Percentiles rank a stretch among this genome's conserved stretches.
phyloP scores from a whole-genome alignment of 2,888 invertebrate species.

The Plusia festucae region DNA sequence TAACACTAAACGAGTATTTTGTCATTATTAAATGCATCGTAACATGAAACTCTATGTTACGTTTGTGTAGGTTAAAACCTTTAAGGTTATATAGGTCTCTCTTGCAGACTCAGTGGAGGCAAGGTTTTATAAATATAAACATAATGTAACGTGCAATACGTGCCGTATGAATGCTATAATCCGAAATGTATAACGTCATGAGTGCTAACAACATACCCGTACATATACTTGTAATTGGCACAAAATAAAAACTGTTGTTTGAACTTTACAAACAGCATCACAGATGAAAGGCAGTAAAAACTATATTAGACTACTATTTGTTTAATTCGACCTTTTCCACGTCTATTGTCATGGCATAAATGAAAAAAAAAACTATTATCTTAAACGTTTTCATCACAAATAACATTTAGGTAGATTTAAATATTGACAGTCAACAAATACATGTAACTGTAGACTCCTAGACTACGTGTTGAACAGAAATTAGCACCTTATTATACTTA shows the following conservation, averaged over 20 bases:
- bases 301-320: constrained; percentile 23
- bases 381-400: constrained; percentile 12
- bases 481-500: constrained; percentile 53
- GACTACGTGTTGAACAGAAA: constrained; percentile 44
- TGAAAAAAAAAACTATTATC: neutral
- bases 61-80: neutral
- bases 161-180: constrained; percentile 23
- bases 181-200: constrained; percentile 29
- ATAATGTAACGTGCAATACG: constrained; percentile 14
- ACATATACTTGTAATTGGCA: constrained; percentile 21
- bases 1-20: constrained; percentile 59
- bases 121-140: neutral
- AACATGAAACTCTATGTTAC: constrained; percentile 36
- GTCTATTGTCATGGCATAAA: constrained; percentile 6
- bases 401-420: constrained; percentile 11
- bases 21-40: constrained; percentile 57
- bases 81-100: neutral
- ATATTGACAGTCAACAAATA: constrained; percentile 33
- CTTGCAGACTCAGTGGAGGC: neutral
- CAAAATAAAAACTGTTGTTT: constrained; percentile 34
- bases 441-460: constrained; percentile 40
- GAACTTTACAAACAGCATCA: constrained; percentile 28
- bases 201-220: constrained; percentile 22
- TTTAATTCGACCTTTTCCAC: constrained; percentile 30
- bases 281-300: constrained; percentile 23